Evolutionary conservation across 2,797 vertebrate species (phyloP), one percentile per base, ranked within the genome.

Genomic region (Parambassis ranga): DNA sequence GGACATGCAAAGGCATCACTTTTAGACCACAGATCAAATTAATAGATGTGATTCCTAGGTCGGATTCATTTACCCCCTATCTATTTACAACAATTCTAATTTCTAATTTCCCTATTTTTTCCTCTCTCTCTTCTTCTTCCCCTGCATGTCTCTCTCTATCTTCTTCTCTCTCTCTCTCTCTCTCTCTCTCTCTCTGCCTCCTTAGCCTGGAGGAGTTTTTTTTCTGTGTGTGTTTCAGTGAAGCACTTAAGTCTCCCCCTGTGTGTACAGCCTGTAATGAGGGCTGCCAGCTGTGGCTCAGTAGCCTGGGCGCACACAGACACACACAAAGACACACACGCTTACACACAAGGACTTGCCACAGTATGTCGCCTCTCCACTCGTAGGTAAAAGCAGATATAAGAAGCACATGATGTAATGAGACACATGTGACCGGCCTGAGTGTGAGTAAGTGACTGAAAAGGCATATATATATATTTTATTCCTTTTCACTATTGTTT

Each of bases 211-310:
- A 46, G 84, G 36, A 62, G 13, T 47, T 61, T 69, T 61, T 51
- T 74, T 30, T 63, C 49, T 22, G 18, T 67, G 26, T 59, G 43
- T 51, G 59, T 83, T 71, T 81, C 75, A 71, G 69, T 73, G 65
- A 57, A 81, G 77, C 82, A 89, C 81, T 87, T 86, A 83, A 72
- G 75, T 71, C 63, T 62, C 60, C 57, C 48, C 60, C 66, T 79
- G 64, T 71, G 73, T 68, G 71, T 76, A 23, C 32, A 53, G 81
- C 68, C 49, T 74, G 62, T 87, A 83, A 85, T 73, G 79, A 81
- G 61, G 77, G 51, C 73, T 81, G 75, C 77, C 79, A 85, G 83
- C 85, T 89, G 84, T 77, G 84, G 59, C 62, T 74, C 50, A 62
- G 32, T 79, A 64, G 60, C 27, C 22, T 42, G 7, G 6, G 3